Conservation (phyloP, 2,888 invertebrate species). For the Chloroclysta siterata region DNA sequence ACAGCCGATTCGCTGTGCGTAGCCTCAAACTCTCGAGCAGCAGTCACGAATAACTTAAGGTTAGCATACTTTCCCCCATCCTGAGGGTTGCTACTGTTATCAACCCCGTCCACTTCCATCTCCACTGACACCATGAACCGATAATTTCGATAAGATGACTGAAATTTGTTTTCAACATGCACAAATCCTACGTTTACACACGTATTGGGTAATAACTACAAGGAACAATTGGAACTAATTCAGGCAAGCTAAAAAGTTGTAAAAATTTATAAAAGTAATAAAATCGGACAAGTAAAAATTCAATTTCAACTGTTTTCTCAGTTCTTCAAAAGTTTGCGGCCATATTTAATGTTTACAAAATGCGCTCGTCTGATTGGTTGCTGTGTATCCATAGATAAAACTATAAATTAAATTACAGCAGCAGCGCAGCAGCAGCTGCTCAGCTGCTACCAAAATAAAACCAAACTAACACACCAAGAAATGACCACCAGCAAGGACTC, state of each 20-base stretch:
- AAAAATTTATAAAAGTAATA: conserved; percentile 39
- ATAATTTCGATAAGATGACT: conserved; percentile 8
- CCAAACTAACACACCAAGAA: no score
- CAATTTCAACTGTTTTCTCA: conserved; percentile 76
- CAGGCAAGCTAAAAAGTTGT: conserved; percentile 25
- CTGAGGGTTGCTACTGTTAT: conserved; percentile 59
- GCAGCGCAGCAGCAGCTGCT: no score
- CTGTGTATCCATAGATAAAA: conserved; percentile 29
- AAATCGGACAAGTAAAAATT: conserved; percentile 52
- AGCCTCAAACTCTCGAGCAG: conserved; percentile 80
- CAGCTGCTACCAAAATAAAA: no score
- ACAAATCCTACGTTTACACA: conserved; percentile 5
- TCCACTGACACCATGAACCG: conserved; percentile 39
- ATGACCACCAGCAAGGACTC: no score
- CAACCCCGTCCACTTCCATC: conserved; percentile 76
- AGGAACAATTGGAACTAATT: conserved; percentile 11
- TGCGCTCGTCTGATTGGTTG: conserved; percentile 52
- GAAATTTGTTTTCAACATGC: neutral
- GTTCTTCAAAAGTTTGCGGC: conserved; percentile 43
- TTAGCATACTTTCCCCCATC: conserved; percentile 74
- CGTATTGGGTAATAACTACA: neutral
- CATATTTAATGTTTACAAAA: conserved; percentile 61
- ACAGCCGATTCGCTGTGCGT: conserved; percentile 81
- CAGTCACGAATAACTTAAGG: conserved; percentile 83
- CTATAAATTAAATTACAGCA: neutral